These are phyloP conservation scores for Alectoris magna DNA, from an alignment of 2,797 vertebrate species.

Conservation along the genomic window DNA sequence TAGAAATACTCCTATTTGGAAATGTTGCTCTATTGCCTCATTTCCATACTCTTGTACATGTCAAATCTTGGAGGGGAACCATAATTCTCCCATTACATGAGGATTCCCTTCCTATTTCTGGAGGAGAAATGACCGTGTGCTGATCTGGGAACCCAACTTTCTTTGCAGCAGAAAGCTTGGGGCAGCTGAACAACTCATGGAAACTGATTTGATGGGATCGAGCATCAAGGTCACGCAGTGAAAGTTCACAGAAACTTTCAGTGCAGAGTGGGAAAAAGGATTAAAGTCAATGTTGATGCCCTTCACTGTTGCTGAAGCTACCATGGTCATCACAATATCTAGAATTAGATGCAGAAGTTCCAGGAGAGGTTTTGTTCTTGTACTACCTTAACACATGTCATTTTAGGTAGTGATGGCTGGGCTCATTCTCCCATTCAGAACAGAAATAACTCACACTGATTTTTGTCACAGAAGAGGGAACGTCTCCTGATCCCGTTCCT, in stretches of 20 bases:
- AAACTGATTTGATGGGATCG: background rate
- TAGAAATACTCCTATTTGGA: background rate
- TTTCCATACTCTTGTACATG: background rate
- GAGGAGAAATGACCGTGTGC: background rate
- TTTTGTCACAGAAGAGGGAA: slow-evolving; percentile 75
- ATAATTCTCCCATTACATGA: background rate
- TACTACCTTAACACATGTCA: too few relatives aligned
- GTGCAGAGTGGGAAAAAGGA: background rate
- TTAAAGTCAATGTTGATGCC: background rate
- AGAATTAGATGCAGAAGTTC: background rate
- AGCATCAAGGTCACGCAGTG: background rate
- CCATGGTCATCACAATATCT: too few relatives aligned
- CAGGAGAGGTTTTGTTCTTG: background rate
- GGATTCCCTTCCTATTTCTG: background rate
- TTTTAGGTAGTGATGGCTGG: background rate
- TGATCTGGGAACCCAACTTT: background rate
- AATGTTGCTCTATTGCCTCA: background rate
- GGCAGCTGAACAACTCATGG: background rate
- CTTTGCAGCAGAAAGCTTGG: background rate
- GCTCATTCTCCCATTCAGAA: background rate
- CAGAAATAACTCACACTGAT: background rate
- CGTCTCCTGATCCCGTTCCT: slow-evolving; percentile 81
- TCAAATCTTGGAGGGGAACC: background rate
- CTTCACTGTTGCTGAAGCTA: background rate
- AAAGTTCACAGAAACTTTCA: background rate